Base-by-base conservation (phyloP, 64 coral and sea anemone species). In the Dendrophyllia cribrosa region DNA sequence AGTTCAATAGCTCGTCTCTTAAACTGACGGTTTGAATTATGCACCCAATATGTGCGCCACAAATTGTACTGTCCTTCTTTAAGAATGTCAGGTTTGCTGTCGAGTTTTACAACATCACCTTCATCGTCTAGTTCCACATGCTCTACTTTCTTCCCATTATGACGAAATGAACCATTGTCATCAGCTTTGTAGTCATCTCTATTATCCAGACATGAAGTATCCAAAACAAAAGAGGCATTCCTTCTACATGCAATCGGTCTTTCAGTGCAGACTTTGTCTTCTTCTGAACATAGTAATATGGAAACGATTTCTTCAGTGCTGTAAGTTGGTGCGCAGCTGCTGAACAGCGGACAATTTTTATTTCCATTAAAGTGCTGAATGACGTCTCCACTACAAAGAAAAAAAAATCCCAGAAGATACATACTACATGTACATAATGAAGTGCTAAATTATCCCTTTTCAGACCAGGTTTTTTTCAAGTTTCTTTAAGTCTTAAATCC, bases 61-160 rank as follows among this genome's bases (percentile, higher is more conserved):
- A 73, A 73, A 16, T 73, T 73, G 70, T 73, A 73, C 43, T 73
- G 70, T 4, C 70, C 70, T 73, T 73, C 70, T 73, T 73, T 73
- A 44, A 73, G 12, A 44, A 47, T 73, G 70, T 8, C 70, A 6
- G 43, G 70, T 74, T 74, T 74, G 70, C 3, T 17, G 43, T 74
- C 12, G 8, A 74, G 11, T 47, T 47, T 44, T 45, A 46, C 43
- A 47, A 74, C 71, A 74, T 74, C 71, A 74, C 43, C 70, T 74
- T 74, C 71, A 49, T 74, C 71, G 43, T 74, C 15, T 47, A 74
- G 34, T 74, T 48, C 71, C 71, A 74, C 71, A 74, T 16, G 43
- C 43, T 74, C 71, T 47, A 74, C 43, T 47, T 74, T 74, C 71
- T 74, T 74, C 3, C 71, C 71, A 47, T 74, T 43, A 17, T 74